A percentile compares a stretch with the other conserved stretches of the same genome.
phyloP scores from a whole-genome alignment of 2,888 invertebrate species.

The Gibbula magus region DNA sequence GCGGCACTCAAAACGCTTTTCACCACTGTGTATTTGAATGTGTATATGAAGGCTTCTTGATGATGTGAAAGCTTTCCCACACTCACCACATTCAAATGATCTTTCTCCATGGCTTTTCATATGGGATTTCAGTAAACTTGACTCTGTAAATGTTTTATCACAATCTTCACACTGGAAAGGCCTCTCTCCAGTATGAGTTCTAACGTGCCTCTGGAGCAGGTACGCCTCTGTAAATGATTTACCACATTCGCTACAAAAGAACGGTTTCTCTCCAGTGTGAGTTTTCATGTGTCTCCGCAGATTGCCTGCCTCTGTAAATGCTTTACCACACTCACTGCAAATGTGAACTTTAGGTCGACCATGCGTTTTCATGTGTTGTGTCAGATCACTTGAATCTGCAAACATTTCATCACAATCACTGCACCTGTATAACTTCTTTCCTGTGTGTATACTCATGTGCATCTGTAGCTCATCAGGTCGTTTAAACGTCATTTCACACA shows the following conservation, averaged over 20 bases:
- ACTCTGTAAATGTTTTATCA: neutral
- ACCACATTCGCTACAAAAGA: neutral
- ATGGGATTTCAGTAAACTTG: neutral
- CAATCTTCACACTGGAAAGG: neutral
- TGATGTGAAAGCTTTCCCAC: neutral
- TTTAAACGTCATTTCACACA: neutral
- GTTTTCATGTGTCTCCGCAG: neutral
- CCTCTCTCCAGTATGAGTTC: slow-evolving; percentile 5
- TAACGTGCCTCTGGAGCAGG: neutral
- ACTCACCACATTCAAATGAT: neutral
- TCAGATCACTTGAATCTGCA: neutral
- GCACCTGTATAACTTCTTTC: slow-evolving; percentile 9
- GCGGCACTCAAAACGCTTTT: slow-evolving; percentile 6
- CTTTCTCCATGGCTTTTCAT: neutral
- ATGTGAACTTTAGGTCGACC: neutral
- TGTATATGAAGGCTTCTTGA: neutral
- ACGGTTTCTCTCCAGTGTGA: neutral
- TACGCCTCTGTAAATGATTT: neutral
- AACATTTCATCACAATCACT: neutral
- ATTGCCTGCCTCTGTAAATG: neutral
- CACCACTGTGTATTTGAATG: neutral
- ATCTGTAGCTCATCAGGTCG: neutral
- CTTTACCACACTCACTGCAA: neutral
- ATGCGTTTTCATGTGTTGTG: neutral
- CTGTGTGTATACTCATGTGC: neutral